Evolutionary conservation across 2,113 vertebrate genomes (phyloP).

Genomic region (Galemys pyrenaicus): DNA sequence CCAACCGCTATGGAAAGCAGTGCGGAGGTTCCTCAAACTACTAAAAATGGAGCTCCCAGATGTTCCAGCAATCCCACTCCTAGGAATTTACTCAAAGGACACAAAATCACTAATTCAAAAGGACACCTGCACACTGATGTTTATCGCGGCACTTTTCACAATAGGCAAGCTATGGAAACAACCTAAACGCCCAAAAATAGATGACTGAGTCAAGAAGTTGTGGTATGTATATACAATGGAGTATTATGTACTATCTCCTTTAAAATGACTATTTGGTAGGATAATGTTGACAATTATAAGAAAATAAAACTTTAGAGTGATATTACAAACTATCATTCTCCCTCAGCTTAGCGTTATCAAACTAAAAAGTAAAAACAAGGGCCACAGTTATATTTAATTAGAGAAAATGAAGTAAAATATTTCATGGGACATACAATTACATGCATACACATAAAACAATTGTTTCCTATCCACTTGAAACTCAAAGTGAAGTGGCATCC

Average conservation of each 20-base stretch:
- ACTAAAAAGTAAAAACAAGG: background rate
- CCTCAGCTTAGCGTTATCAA: background rate
- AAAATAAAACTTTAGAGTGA: background rate
- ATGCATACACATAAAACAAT: background rate
- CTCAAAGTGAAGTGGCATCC: background rate
- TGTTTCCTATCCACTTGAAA: background rate
- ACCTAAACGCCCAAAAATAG: too few species aligned
- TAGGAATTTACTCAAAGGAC: too few species aligned
- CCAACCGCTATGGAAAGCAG: too few species aligned
- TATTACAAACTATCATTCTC: background rate
- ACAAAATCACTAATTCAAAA: too few species aligned
- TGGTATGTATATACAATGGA: too few species aligned
- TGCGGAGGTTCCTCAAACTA: too few species aligned
- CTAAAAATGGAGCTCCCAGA: too few species aligned
- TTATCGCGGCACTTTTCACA: too few species aligned
- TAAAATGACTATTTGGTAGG: background rate
- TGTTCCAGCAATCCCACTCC: too few species aligned
- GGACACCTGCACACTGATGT: too few species aligned
- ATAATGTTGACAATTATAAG: background rate
- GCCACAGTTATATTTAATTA: background rate
- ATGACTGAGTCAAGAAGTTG: too few species aligned
- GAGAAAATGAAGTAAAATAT: background rate
- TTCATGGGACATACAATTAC: background rate
- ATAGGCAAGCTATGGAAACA: too few species aligned
- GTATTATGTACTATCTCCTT: background rate